phyloP scores from a whole-genome alignment of 2,113 vertebrate species.

The Oceanodroma tethys region DNA sequence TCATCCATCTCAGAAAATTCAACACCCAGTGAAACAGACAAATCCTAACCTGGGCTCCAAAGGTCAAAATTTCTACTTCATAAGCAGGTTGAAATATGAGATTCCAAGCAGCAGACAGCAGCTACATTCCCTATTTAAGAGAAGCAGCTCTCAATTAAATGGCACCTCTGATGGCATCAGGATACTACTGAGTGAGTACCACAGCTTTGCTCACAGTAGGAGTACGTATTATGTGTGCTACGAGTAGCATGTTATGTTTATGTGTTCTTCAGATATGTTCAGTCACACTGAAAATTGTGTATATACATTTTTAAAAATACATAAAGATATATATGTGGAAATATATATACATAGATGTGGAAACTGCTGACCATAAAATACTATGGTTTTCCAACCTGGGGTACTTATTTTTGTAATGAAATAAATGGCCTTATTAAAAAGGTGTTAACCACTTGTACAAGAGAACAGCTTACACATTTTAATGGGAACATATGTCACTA shows the following conservation, averaged over 20 bases:
- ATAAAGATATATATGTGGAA: background rate
- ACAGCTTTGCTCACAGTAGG: background rate
- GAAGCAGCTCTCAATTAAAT: background rate
- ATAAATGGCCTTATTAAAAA: slow-evolving; percentile 32
- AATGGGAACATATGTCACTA: slow-evolving; percentile 23
- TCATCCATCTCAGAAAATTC: background rate
- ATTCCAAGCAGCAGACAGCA: background rate
- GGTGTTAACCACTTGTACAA: slow-evolving; percentile 6
- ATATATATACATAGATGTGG: background rate
- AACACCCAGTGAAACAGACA: background rate
- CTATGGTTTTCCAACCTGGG: background rate
- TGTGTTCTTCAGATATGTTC: background rate
- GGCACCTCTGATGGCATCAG: background rate
- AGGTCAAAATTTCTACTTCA: background rate
- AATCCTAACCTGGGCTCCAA: background rate
- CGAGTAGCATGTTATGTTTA: background rate
- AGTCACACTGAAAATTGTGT: background rate
- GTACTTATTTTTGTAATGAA: background rate
- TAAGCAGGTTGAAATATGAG: background rate
- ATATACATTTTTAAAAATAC: background rate
- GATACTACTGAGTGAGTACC: background rate
- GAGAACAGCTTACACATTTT: slow-evolving; percentile 21
- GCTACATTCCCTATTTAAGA: background rate
- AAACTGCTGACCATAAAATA: background rate
- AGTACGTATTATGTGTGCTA: background rate